These are phyloP conservation scores for Lucifuga dentata DNA, from an alignment of 2,113 vertebrate genomes.

Conservation along the genomic window DNA sequence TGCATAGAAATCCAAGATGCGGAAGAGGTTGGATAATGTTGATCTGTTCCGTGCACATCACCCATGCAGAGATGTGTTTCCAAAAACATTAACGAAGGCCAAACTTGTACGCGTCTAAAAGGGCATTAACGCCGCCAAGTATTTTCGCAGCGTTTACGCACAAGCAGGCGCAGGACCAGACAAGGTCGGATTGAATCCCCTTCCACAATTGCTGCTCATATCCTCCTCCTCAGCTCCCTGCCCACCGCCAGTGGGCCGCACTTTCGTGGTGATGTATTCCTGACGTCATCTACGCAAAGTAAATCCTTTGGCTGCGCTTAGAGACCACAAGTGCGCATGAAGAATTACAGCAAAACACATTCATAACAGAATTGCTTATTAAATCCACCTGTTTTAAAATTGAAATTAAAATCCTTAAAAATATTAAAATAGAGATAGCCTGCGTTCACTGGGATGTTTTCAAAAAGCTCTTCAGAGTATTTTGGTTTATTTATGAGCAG, in stretches of 20 bases:
- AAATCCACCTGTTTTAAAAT: not conserved
- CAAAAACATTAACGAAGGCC: conserved; percentile 55
- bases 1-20: conserved; percentile 76
- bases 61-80: conserved; percentile 43
- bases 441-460: not conserved
- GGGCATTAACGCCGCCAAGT: conserved; percentile 49
- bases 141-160: conserved; percentile 58
- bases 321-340: conserved; percentile 37
- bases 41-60: conserved; percentile 55
- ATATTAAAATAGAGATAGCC: not conserved
- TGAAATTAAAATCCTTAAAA: not conserved
- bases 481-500: conserved; percentile 22
- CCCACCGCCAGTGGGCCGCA: conserved; percentile 53
- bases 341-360: conserved; percentile 38
- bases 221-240: conserved; percentile 56
- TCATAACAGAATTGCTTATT: not conserved
- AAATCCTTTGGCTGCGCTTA: conserved; percentile 59
- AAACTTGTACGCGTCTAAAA: conserved; percentile 49
- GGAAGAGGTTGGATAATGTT: conserved; percentile 76
- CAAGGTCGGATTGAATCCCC: conserved; percentile 71
- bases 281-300: conserved; percentile 71
- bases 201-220: conserved; percentile 58
- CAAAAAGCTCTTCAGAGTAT: not conserved
- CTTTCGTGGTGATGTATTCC: conserved; percentile 59
- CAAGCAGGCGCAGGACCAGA: conserved; percentile 57